A percentile compares a stretch with the other conserved stretches of the same genome.
These are phyloP conservation scores for Archaeoteleia sp. DNA, from an alignment of 2,888 invertebrate species.

Conservation along the genomic window DNA sequence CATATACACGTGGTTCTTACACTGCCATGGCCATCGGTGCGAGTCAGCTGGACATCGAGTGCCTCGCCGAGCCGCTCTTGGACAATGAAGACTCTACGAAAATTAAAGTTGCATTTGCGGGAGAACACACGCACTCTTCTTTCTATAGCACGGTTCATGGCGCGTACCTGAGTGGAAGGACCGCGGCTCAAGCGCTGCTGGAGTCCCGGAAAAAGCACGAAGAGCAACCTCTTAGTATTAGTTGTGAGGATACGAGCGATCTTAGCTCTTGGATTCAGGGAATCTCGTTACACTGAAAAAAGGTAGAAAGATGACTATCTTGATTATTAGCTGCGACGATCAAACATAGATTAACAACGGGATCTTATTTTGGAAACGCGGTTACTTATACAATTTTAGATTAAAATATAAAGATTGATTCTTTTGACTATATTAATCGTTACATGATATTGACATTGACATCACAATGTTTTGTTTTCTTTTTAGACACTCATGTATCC, in stretches of 20 bases:
- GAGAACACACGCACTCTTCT: slow-evolving; percentile 95
- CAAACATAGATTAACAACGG: no score
- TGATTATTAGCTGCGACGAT: neutral
- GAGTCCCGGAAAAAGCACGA: slow-evolving; percentile 77
- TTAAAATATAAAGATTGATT: no score
- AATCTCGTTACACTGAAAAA: slow-evolving; percentile 81
- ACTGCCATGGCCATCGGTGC: slow-evolving; percentile 93
- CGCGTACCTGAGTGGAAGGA: slow-evolving; percentile 91
- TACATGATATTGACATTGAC: no score
- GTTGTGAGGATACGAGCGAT: slow-evolving; percentile 86
- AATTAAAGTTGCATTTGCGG: slow-evolving; percentile 85
- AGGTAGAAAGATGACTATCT: neutral
- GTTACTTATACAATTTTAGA: no score
- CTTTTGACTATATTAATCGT: no score
- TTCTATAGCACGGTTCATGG: slow-evolving; percentile 98
- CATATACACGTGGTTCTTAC: slow-evolving; percentile 92
- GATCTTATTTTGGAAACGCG: neutral
- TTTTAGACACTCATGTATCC: no score
- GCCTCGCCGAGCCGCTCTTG: slow-evolving; percentile 88
- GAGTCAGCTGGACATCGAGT: slow-evolving; percentile 91
- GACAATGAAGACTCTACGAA: slow-evolving; percentile 83
- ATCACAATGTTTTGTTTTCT: no score
- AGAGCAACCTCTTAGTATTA: slow-evolving; percentile 81
- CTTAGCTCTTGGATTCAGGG: slow-evolving; percentile 93
- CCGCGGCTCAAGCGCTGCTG: slow-evolving; percentile 85